Evolutionary conservation across 2,797 vertebrate species (phyloP), one percentile per base, ranked within the genome.

Genomic region (Diplodus puntazzo): DNA sequence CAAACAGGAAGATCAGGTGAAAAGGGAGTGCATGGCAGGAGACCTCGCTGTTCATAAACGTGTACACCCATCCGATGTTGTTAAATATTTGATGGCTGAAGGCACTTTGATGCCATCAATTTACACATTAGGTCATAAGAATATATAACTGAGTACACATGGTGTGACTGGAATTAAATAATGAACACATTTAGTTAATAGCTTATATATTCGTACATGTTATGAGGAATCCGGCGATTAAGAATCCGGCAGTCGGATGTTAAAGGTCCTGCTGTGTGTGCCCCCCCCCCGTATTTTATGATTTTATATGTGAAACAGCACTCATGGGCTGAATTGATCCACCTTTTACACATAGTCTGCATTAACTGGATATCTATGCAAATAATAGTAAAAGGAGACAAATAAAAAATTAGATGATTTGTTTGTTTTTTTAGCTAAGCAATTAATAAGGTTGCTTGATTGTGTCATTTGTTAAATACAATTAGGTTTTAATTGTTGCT

Each of bases 1-100:
- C 59, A 73, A 20, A 75, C 74, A 61, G 68, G 73, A 77, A 54
- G 74, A 85, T 88, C 63, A 75, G 82, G 85, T 62, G 73, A 55
- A 78, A 68, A 67, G 69, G 75, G 67, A 83, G 72, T 0, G 69
- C 58, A 3, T 71, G 67, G 48, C 25, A 83, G 73, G 71, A 83
- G 82, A 81, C 80, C 82, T 85, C 18, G 68, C 83, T 78, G 84
- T 82, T 82, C 69, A 88, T 78, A 86, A 88, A 86, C 72, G 71
- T 73, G 65, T 71, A 81, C 34, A 70, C 75, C 70, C 77, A 82
- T 89, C 84, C 65, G 12, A n/a, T 74, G 67, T 69, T 91, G 89
- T 89, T 94, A 81, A 92, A 94, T 94, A 92, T 93, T 92, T 92
- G 84, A 94, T 94, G 54, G 85, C 75, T 80, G 75, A 86, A 79